Conservation (phyloP, 2,888 invertebrate genomes). For the Stenolophus ochropezus region DNA sequence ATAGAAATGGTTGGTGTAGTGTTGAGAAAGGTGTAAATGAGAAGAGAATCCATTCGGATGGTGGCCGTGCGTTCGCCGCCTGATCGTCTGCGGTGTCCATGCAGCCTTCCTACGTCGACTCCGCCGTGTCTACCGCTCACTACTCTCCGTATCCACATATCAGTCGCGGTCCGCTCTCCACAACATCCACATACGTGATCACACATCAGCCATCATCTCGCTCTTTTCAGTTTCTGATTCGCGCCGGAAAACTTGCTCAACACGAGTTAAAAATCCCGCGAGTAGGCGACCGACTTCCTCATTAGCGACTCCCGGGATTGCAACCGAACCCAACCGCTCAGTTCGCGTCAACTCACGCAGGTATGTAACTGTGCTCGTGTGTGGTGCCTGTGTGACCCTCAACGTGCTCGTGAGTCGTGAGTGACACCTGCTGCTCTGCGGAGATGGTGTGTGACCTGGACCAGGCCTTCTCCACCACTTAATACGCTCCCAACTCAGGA, state of each 20-base stretch:
- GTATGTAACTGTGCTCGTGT: conserved; percentile 26
- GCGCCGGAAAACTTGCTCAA: conserved; percentile 37
- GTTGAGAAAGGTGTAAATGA: neutral
- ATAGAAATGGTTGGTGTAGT: too few relatives aligned
- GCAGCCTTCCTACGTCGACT: conserved; percentile 51
- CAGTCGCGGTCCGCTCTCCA: conserved; percentile 34
- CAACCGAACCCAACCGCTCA: neutral
- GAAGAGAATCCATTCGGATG: neutral
- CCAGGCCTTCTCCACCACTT: neutral
- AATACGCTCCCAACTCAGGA: neutral
- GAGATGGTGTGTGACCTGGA: conserved; percentile 19
- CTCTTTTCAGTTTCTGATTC: conserved; percentile 32
- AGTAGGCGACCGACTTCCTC: conserved; percentile 48
- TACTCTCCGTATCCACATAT: neutral
- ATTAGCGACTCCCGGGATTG: conserved; percentile 27
- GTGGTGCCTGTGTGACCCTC: neutral
- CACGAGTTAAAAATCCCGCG: conserved; percentile 39
- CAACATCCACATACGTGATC: conserved; percentile 6
- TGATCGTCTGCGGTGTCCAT: conserved; percentile 48
- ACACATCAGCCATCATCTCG: neutral
- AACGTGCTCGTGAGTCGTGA: neutral
- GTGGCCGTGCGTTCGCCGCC: conserved; percentile 24
- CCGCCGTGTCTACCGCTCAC: conserved; percentile 51
- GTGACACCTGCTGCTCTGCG: neutral
- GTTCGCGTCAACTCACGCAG: conserved; percentile 18